Evolutionary conservation across 2,797 vertebrate genomes (phyloP), one percentile per base, ranked within the genome.

Genomic region (Schizopygopsis pylzovi): DNA sequence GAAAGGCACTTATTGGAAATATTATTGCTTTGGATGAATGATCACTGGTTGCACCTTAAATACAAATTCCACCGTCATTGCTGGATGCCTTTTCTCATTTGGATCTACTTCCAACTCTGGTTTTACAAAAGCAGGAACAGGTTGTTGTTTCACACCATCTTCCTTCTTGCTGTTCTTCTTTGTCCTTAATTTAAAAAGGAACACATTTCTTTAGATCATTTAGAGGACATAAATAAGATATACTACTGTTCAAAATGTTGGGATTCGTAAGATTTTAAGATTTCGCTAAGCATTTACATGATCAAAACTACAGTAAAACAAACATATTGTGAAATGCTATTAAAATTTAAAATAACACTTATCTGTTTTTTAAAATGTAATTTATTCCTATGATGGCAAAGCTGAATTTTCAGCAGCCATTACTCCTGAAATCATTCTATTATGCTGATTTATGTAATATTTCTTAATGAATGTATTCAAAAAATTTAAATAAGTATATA

Each of bases 41-140:
- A 52, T 6, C 1, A 28, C 0, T 39, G 41, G 8, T 18, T 63
- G 41, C 18, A 95, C 95, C 93, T 87, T 93, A 6, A 95, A 94
- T 54, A 92, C 91, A 82, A 94, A 95, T 0, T 33, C 77, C 72
- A 95, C 85, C 0, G 94, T 95, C 83, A 95, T 72, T 68, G 93
- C 91, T 20, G 94, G 93, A 86, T 95, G 92, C 8, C 56, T 83
- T 0, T 79, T 61, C 37, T 87, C 81, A 68, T 84, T 84, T 65
- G 88, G 86, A 13, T 92, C 81, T 73, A 77, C 37, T 2, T 52
- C 45, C 54, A 90, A 83, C 81, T 92, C 91, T 25, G 89, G 86
- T 71, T 89, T 81, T 12, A 85, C 59, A 43, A 83, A 9, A 61
- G 41, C 33, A 39, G 83, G 41, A n/a, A 25, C 10, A 43, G 56